Conservation (phyloP, 2,888 invertebrate species). For the Bombylius discolor region DNA sequence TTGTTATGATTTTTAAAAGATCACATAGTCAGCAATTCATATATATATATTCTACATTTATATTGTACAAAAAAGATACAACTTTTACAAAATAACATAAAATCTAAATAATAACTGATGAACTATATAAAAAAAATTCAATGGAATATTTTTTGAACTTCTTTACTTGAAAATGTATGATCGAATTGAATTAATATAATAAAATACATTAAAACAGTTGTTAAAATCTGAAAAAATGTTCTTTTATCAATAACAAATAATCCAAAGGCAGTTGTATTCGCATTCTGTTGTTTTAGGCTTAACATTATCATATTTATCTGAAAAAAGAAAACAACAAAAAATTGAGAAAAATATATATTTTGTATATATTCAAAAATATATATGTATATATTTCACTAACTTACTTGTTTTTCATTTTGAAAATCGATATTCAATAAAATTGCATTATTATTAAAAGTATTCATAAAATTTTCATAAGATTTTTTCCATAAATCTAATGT, state of each 20-base stretch:
- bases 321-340: neutral
- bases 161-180: neutral
- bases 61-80: too few species aligned
- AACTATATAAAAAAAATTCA: too few species aligned
- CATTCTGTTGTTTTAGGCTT: neutral
- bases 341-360: neutral
- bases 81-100: too few species aligned
- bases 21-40: too few species aligned
- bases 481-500: neutral
- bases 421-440: neutral
- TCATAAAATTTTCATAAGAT: neutral
- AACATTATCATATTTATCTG: neutral
- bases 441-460: neutral
- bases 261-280: neutral
- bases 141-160: too few species aligned
- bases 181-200: neutral
- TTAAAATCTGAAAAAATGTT: neutral
- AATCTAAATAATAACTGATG: too few species aligned
- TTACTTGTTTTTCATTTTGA: conserved; percentile 1
- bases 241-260: neutral
- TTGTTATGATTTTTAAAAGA: too few species aligned
- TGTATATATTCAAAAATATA: too few species aligned
- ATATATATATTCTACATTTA: too few species aligned
- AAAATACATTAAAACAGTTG: neutral
- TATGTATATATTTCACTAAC: neutral